These are phyloP conservation scores for Lagorchestes hirsutus DNA, from an alignment of 2,797 vertebrate species.

Conservation along the genomic window DNA sequence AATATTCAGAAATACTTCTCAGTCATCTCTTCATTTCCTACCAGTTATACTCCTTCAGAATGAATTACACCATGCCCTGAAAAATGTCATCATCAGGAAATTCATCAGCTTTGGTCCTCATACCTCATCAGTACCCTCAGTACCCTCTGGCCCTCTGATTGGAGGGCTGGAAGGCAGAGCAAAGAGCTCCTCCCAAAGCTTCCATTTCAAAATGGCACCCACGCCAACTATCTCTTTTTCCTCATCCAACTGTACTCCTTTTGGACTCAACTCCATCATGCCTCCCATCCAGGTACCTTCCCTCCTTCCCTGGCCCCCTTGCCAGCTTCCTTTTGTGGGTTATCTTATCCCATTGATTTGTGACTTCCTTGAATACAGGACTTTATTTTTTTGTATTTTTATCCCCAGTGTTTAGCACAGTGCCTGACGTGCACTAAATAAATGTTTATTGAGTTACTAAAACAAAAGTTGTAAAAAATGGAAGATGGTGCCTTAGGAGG, in stretches of 20 bases:
- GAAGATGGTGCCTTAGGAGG: background rate
- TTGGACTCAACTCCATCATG: background rate
- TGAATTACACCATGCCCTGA: background rate
- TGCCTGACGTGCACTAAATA: background rate
- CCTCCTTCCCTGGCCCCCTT: background rate
- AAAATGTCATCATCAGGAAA: background rate
- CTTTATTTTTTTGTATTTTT: background rate
- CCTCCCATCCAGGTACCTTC: background rate
- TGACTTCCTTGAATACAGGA: background rate
- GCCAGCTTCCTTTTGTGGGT: background rate
- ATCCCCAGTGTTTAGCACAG: background rate
- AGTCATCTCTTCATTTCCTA: background rate
- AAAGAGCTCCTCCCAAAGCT: background rate
- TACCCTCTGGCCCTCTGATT: background rate
- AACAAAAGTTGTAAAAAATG: background rate
- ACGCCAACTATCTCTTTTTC: background rate
- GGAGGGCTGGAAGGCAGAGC: background rate
- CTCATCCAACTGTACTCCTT: background rate
- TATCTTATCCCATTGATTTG: background rate
- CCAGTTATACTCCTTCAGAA: background rate
- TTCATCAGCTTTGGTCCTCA: background rate
- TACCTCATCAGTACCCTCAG: background rate
- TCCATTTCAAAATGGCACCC: background rate
- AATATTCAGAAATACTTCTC: background rate
- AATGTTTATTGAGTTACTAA: background rate